Conservation (phyloP, 2,888 invertebrate species). For the Tiphia femorata region DNA sequence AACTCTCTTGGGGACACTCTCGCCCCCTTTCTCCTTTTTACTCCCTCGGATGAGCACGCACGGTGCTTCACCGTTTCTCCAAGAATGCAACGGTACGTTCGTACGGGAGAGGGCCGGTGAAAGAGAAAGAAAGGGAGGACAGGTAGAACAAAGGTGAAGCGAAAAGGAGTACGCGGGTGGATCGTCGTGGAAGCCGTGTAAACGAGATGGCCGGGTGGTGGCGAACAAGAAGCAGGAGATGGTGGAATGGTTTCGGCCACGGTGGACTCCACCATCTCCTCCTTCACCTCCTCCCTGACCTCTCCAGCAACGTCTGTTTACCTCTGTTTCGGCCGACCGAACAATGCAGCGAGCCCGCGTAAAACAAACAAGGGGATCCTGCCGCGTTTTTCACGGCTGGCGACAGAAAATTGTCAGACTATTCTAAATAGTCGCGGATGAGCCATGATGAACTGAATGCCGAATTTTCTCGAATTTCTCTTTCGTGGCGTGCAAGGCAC, state of each 20-base stretch:
- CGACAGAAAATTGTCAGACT: slow-evolving; percentile 11
- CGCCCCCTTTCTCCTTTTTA: no score
- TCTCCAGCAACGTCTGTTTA: slow-evolving; percentile 32
- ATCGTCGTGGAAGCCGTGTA: slow-evolving; percentile 31
- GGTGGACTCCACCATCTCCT: no score
- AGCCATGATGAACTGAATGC: slow-evolving; percentile 5
- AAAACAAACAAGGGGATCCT: slow-evolving; percentile 40
- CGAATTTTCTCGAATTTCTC: no score
- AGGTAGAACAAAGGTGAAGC: slow-evolving; percentile 14
- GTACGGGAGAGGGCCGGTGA: slow-evolving; percentile 24
- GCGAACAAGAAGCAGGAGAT: slow-evolving; percentile 23
- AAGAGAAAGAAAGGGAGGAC: background rate
- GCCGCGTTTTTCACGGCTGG: slow-evolving; percentile 22
- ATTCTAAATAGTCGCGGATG: no score
- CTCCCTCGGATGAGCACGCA: no score
- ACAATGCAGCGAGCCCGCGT: slow-evolving; percentile 34
- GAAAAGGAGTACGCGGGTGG: slow-evolving; percentile 13
- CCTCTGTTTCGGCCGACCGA: slow-evolving; percentile 23
- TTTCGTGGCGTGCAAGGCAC: no score
- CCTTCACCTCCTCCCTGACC: no score
- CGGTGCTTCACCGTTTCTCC: slow-evolving; percentile 33
- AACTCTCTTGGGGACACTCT: no score
- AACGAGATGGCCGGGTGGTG: slow-evolving; percentile 37
- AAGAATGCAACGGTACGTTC: no score
- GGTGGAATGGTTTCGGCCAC: no score